phyloP scores from a whole-genome alignment of 2,113 vertebrate species.

The Polyodon spathula region DNA sequence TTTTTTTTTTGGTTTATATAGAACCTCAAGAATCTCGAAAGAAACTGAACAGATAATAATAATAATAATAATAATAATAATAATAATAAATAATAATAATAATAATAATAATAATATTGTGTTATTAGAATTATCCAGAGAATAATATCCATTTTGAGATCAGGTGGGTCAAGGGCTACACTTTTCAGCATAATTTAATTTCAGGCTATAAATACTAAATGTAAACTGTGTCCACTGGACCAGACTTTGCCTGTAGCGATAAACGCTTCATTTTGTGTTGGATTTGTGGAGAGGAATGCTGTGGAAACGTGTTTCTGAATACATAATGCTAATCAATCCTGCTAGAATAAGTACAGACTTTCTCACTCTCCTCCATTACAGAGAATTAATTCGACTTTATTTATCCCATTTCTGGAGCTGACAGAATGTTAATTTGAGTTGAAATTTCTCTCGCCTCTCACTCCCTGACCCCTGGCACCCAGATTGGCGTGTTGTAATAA shows the following conservation, averaged over 20 bases:
- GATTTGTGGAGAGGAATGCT: constrained; percentile 74
- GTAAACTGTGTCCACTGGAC: constrained; percentile 82
- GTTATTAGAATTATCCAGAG: background rate
- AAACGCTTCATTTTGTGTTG: constrained; percentile 75
- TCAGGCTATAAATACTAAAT: constrained; percentile 86
- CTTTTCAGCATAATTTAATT: constrained; percentile 75
- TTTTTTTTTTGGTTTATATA: no score
- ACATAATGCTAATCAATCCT: constrained; percentile 85
- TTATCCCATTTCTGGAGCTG: constrained; percentile 97
- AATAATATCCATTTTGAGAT: constrained; percentile 59
- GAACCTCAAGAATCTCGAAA: no score
- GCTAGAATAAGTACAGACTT: constrained; percentile 60
- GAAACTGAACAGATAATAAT: no score
- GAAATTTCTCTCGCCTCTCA: constrained; percentile 95
- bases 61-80: no score
- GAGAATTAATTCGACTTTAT: constrained; percentile 99
- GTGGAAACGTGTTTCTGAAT: constrained; percentile 84
- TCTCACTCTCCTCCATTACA: no score
- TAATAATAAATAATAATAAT: no score
- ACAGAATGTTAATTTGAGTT: constrained; percentile 99
- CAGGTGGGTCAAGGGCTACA: constrained; percentile 59
- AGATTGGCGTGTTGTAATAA: constrained; percentile 99
- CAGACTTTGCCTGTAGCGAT: constrained; percentile 73
- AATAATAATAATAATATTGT: no score
- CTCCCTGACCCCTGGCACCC: constrained; percentile 92